A percentile compares a stretch with the other conserved stretches of the same genome.
Conservation (phyloP, 2,113 vertebrate species). For the Lasiurus borealis region DNA sequence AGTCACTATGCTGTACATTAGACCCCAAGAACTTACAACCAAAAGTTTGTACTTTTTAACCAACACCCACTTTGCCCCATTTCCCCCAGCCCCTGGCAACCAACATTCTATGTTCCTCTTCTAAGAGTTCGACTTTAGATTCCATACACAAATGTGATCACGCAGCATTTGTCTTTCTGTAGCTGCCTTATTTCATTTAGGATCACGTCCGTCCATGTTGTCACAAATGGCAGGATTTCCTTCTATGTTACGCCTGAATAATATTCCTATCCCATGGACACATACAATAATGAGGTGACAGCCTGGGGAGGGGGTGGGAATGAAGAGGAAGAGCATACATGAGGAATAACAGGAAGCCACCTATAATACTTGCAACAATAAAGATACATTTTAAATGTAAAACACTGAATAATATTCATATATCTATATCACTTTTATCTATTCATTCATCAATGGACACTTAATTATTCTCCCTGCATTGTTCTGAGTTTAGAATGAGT, state of each 20-base stretch:
- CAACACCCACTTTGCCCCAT: background rate
- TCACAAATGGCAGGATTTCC: background rate
- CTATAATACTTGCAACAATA: no score
- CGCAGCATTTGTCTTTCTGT: background rate
- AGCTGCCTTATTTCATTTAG: background rate
- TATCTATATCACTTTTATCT: background rate
- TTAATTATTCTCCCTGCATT: background rate
- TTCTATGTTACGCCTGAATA: background rate
- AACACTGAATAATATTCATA: conserved; percentile 1
- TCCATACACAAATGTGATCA: background rate
- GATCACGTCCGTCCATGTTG: background rate
- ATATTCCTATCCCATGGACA: background rate
- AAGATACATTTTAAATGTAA: no score
- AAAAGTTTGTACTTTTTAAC: background rate
- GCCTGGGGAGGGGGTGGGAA: no score
- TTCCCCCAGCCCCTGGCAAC: background rate
- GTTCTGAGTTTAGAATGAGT: conserved; percentile 29
- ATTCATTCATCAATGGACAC: background rate
- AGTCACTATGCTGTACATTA: background rate
- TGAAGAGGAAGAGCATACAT: no score
- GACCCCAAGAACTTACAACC: background rate
- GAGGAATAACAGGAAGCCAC: no score
- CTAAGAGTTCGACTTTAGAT: background rate
- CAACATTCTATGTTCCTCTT: background rate
- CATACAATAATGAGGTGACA: no score